Evolutionary conservation across 2,888 invertebrate species (phyloP).

Genomic region (Drosophila subsilvestris): DNA sequence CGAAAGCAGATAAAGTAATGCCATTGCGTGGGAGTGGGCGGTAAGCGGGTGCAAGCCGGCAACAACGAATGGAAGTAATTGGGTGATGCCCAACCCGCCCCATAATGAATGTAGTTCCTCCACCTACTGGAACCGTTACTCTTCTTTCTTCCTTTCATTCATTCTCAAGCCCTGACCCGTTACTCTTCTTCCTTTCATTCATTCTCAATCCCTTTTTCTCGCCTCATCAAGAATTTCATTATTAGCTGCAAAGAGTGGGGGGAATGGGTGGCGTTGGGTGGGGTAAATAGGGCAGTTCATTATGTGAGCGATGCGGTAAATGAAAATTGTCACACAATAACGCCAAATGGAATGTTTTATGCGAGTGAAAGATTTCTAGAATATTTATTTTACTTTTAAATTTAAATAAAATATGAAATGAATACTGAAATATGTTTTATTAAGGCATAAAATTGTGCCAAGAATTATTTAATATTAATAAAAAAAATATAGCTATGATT

Average conservation of each 20-base stretch:
- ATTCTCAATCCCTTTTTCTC: conserved; percentile 23
- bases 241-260: conserved; percentile 33
- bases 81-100: conserved; percentile 51
- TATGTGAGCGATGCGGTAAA: conserved; percentile 22
- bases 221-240: conserved; percentile 36
- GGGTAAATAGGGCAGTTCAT: conserved; percentile 14
- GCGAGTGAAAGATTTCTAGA: too few species aligned
- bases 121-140: too few species aligned
- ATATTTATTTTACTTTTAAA: too few species aligned
- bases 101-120: conserved; percentile 29
- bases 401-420: too few species aligned
- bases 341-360: neutral
- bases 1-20: conserved; percentile 78
- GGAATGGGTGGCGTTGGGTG: neutral
- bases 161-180: conserved; percentile 15
- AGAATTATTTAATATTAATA: neutral
- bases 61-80: conserved; percentile 59
- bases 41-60: conserved; percentile 28
- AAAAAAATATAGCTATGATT: neutral
- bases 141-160: too few species aligned
- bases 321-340: conserved; percentile 38
- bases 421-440: too few species aligned
- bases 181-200: too few species aligned
- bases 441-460: neutral
- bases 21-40: conserved; percentile 27